These are phyloP conservation scores for Drosophila biarmipes DNA, from an alignment of 1,140 invertebrate genomes.

Conservation along the genomic window DNA sequence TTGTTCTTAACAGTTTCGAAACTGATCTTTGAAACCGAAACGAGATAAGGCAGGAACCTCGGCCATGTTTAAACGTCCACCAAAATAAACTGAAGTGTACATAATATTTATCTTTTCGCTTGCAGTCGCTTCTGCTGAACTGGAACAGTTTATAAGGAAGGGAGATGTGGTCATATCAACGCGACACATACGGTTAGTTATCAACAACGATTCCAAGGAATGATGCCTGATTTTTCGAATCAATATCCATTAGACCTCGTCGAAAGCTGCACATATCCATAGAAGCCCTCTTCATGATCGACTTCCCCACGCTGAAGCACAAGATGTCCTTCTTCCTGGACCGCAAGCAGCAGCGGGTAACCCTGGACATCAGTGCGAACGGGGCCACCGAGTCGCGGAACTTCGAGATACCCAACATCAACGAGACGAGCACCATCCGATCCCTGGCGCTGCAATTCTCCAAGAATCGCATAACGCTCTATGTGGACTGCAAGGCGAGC, in stretches of 20 bases:
- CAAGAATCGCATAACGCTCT: constrained; percentile 76
- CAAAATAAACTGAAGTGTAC: too few relatives aligned
- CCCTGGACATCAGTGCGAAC: constrained; percentile 81
- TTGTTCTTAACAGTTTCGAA: constrained; percentile 21
- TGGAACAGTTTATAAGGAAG: constrained; percentile 86
- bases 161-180: constrained; percentile 87
- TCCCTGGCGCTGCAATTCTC: constrained; percentile 78
- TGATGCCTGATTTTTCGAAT: neutral
- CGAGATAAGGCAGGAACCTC: constrained; percentile 8
- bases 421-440: constrained; percentile 83
- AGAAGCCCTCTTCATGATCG: constrained; percentile 88
- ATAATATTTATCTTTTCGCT: neutral
- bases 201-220: too few relatives aligned
- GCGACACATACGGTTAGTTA: constrained; percentile 86
- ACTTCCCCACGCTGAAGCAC: constrained; percentile 87
- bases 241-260: constrained; percentile 73
- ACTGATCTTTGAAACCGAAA: constrained; percentile 11
- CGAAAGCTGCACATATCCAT: constrained; percentile 85
- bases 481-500: constrained; percentile 82
- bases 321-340: constrained; percentile 89
- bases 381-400: constrained; percentile 75
- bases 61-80: too few relatives aligned
- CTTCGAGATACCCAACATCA: constrained; percentile 83
- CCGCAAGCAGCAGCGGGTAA: constrained; percentile 87
- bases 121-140: constrained; percentile 86